Conservation (phyloP, 2,888 invertebrate genomes). For the Tipula helvola region DNA sequence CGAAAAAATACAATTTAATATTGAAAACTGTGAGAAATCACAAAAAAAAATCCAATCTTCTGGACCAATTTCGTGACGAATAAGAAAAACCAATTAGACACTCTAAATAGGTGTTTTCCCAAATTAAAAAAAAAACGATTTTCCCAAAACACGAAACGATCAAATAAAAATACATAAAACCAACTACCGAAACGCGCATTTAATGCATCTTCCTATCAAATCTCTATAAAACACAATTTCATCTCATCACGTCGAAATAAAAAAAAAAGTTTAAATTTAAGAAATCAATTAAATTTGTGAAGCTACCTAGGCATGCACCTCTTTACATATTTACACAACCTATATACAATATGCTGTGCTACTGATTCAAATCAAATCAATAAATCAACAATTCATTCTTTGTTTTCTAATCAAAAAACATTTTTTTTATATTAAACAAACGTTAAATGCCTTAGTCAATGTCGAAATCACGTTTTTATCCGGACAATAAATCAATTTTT, state of each 20-base stretch:
- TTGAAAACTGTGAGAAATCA: not conserved
- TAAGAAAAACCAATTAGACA: not conserved
- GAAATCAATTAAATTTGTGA: not conserved
- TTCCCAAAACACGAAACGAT: not conserved
- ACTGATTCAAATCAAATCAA: conserved; percentile 4
- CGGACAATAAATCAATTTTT: conserved; percentile 4
- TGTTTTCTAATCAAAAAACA: not conserved
- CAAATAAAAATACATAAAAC: not conserved
- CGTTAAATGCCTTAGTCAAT: not conserved
- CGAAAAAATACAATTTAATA: too few relatives aligned
- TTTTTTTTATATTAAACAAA: not conserved
- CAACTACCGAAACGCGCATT: not conserved
- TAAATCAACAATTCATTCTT: conserved; percentile 4
- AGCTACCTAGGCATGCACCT: not conserved
- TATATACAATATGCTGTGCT: not conserved
- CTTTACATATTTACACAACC: not conserved
- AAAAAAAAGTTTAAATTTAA: not conserved
- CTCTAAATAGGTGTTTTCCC: not conserved
- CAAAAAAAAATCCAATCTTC: not conserved
- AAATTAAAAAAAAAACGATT: not conserved
- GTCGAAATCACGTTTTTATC: not conserved
- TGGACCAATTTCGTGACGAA: not conserved
- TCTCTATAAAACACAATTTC: not conserved
- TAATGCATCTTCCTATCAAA: not conserved
- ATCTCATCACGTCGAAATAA: too few relatives aligned